These are phyloP conservation scores for Gorsachius magnificus DNA, from an alignment of 2,797 vertebrate species.

Conservation along the genomic window DNA sequence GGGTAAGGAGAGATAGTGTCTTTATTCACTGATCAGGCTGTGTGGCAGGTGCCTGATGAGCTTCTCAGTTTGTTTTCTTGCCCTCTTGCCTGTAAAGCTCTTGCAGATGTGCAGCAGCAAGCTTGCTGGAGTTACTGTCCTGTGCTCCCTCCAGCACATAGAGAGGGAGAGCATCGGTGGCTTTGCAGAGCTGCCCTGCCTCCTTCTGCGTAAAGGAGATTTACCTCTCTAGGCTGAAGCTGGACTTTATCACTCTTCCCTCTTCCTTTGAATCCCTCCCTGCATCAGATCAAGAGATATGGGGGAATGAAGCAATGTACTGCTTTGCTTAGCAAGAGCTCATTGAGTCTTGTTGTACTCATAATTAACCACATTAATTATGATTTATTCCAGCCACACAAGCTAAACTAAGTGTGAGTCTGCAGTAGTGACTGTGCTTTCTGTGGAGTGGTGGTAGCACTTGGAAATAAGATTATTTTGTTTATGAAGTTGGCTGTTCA, in stretches of 20 bases:
- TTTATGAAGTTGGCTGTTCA: background rate
- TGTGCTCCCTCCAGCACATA: rapidly evolving
- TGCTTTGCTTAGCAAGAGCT: background rate
- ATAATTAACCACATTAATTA: background rate
- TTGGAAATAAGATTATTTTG: background rate
- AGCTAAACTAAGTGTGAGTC: background rate
- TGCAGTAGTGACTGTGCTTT: background rate
- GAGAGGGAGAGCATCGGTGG: background rate
- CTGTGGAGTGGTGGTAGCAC: background rate
- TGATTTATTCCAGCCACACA: background rate
- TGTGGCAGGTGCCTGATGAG: background rate
- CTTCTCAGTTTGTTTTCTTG: background rate
- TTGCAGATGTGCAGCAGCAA: background rate
- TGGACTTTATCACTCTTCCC: background rate
- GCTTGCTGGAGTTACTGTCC: background rate
- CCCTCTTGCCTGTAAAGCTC: background rate
- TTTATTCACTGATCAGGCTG: background rate
- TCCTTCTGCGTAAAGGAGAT: background rate
- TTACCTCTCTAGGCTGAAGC: background rate
- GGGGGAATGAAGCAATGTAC: background rate
- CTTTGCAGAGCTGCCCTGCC: background rate
- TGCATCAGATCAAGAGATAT: background rate
- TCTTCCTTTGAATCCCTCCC: background rate
- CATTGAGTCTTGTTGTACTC: background rate
- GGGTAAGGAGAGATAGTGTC: background rate